Base-by-base conservation (phyloP, 2,113 vertebrate genomes). In the Solenodon paradoxus region DNA sequence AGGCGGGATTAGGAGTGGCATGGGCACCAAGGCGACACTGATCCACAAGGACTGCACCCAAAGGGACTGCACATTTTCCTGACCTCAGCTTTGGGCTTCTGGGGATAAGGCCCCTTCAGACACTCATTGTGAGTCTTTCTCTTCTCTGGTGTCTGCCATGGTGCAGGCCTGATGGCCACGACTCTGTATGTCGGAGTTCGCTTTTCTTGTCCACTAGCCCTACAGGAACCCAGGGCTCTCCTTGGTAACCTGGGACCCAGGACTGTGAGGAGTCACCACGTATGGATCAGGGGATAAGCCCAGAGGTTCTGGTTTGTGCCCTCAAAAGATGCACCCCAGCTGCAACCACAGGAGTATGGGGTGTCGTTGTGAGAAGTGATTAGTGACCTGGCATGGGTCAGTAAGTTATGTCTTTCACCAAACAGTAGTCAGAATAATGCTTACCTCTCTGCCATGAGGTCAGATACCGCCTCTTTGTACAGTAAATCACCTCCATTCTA, bases 41-140 rank as follows among this genome's bases (percentile, higher is more conserved):
- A 97, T 88, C 96, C 88, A 38, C 88, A 87, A 95, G 97, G 96
- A 96, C 88, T 92, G 97, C 97, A 97, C 96, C 96, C 96, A 81
- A 97, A 96, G 96, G 97, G n/a, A n/a, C n/a, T n/a, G n/a, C n/a
- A 89, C 91, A 94, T 97, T 97, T 97, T 95, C 94, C 84, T 95
- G 96, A 97, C 97, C 92, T 92, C 78, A 92, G 97, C 94, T 92
- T 97, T 47, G 79, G 94, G 95, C 92, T 75, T 77, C 53, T 88
- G 78, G 94, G 92, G 96, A 94, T 53, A 81, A 95, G 95, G 95
- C 7, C 28, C 10, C 35, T 79, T 12, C 2, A 0, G 47, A 35
- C 32, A 1, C 42, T 40, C 17, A 1, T 53, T 3, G 2, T 10
- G 35, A 30, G 16, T 51, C 63, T 78, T 75, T 69, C 35, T 68